Base-by-base conservation (phyloP, 2,113 vertebrate species). In the Cyphomyrus plagiostoma region DNA sequence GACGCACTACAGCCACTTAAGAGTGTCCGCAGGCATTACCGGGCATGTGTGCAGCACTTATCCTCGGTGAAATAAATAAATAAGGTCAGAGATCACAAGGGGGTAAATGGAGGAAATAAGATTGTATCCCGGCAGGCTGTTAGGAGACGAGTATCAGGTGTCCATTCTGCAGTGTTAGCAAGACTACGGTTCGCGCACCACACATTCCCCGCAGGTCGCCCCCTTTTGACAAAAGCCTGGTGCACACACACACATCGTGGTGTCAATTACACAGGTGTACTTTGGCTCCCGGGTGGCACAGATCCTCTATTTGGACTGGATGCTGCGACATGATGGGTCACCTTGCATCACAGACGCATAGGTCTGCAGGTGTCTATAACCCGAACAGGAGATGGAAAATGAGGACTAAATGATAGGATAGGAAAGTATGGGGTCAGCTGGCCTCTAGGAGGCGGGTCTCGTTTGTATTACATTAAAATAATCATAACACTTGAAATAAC, bases 91-190 rank as follows among this genome's bases (percentile, higher is more conserved):
- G 91, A 93, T 95, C 94, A 93, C 94, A 70, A 86, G 88, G 19
- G 91, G 92, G 92, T 93, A 94, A 94, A 93, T 93, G 92, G 93
- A 93, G 93, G 92, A 93, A 93, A 95, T 95, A 92, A 89, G 94
- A 95, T 94, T 93, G 93, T 89, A 92, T 93, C 90, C 93, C 92
- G 92, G 90, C 46, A 19, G 88, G 86, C 90, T 77, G 53, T 90
- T 70, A 90, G 91, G 86, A 88, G 85, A 85, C 56, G 90, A 89
- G 70, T 90, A 90, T 90, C 92, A 88, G 89, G 90, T 91, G 91
- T 35, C 86, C 90, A 90, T 90, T 89, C 90, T 91, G 89, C 91
- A 5, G 1, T 83, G 90, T 86, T 77, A 83, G 19, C 21, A 58
- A 50, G 45, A 62, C 89, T 91, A 84, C 11, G 89, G 80, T 88